A percentile compares a stretch with the other conserved stretches of the same genome.
Evolutionary conservation across 2,113 vertebrate species (phyloP).

Genomic region (Corvus cornix): DNA sequence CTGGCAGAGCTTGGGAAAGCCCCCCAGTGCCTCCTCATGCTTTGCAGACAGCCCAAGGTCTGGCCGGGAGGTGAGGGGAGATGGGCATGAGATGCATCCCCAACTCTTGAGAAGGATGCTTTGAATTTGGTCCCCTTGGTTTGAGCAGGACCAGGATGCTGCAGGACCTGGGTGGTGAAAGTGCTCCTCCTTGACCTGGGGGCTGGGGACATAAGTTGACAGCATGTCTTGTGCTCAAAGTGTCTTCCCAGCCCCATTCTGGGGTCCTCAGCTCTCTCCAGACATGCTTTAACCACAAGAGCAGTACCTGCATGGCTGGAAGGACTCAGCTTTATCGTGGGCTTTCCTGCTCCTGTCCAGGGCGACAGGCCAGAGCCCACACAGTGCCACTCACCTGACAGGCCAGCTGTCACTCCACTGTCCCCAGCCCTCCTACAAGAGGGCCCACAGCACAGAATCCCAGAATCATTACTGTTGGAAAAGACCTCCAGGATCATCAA

Average conservation of each 20-base stretch:
- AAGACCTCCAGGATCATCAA: neutral
- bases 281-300: neutral
- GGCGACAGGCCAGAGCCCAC: neutral
- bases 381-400: neutral
- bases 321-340: neutral
- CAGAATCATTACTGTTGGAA: neutral
- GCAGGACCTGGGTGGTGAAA: neutral
- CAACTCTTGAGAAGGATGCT: accelerated
- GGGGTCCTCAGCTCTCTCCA: neutral
- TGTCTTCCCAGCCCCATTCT: neutral
- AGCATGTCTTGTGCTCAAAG: neutral
- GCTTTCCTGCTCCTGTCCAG: neutral
- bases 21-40: neutral
- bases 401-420: neutral
- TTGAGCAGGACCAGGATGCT: accelerated
- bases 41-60: neutral
- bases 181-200: neutral
- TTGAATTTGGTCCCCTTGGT: accelerated
- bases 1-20: neutral
- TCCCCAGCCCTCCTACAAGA: neutral
- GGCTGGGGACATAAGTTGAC: accelerated
- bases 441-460: neutral
- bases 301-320: neutral
- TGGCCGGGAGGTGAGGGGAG: neutral
- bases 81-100: neutral